These are phyloP conservation scores for Potamilus streckersoni DNA, from an alignment of 1,140 invertebrate species.

Conservation along the genomic window DNA sequence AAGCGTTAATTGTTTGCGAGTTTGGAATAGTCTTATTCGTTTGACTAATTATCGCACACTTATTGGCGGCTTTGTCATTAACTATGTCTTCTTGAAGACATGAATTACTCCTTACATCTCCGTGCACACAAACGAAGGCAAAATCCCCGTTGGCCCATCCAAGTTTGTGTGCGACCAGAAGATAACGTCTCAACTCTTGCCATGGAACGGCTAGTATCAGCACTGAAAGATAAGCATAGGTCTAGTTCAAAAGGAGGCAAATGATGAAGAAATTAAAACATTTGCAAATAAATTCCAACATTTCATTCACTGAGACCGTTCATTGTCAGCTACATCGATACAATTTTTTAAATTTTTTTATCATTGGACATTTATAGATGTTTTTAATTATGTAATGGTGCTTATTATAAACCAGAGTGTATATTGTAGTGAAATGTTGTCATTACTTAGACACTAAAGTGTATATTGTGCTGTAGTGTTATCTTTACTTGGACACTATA, in stretches of 20 bases:
- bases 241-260: too few relatives aligned
- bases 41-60: not conserved
- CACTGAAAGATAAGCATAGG: conserved; percentile 72
- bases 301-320: too few relatives aligned
- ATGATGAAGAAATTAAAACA: too few relatives aligned
- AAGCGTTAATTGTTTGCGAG: too few relatives aligned
- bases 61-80: not conserved
- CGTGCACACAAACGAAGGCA: conserved; percentile 87
- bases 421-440: too few relatives aligned
- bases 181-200: conserved; percentile 82
- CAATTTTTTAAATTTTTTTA: too few relatives aligned
- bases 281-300: not conserved
- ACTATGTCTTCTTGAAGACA: not conserved
- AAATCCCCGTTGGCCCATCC: conserved; percentile 90
- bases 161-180: conserved; percentile 85
- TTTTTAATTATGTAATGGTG: too few relatives aligned
- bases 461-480: too few relatives aligned
- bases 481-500: too few relatives aligned
- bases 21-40: too few relatives aligned
- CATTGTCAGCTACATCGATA: not conserved
- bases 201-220: conserved; percentile 87
- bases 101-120: conserved; percentile 47
- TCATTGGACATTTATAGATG: not conserved
- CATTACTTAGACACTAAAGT: too few relatives aligned
- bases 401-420: too few relatives aligned